Evolutionary conservation across 1,140 invertebrate species (phyloP).

Genomic region (Listronotus bonariensis): DNA sequence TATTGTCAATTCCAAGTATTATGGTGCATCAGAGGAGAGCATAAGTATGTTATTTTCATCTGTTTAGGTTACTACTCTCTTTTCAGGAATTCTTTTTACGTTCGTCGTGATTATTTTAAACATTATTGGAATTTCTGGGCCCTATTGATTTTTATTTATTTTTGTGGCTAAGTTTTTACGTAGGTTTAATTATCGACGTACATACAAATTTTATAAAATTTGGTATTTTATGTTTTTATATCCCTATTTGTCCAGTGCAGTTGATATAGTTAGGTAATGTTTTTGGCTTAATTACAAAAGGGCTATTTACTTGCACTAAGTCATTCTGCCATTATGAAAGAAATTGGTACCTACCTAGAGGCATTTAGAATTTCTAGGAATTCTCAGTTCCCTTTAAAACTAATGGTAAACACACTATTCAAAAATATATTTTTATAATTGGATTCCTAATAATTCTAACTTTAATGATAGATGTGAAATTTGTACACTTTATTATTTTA

Average conservation of each 20-base stretch:
- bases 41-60: conserved; percentile 42
- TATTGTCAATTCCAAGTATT: conserved; percentile 46
- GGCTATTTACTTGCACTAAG: no score
- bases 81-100: neutral
- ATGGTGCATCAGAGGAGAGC: conserved; percentile 39
- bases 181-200: neutral
- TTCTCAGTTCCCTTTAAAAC: conserved; percentile 7
- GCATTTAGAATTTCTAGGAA: conserved; percentile 5
- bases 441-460: neutral
- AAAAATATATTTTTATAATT: conserved; percentile 3
- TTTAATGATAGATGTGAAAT: neutral
- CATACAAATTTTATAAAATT: conserved; percentile 1
- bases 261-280: no score
- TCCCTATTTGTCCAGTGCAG: no score
- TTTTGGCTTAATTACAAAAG: no score
- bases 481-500: neutral
- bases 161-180: neutral
- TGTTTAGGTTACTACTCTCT: conserved; percentile 1
- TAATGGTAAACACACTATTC: conserved; percentile 2
- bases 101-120: neutral
- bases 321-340: neutral
- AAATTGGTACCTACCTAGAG: neutral
- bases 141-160: neutral
- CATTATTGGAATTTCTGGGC: neutral
- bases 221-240: neutral